phyloP scores from a whole-genome alignment of 2,113 vertebrate genomes.

The Datnioides undecimradiatus region DNA sequence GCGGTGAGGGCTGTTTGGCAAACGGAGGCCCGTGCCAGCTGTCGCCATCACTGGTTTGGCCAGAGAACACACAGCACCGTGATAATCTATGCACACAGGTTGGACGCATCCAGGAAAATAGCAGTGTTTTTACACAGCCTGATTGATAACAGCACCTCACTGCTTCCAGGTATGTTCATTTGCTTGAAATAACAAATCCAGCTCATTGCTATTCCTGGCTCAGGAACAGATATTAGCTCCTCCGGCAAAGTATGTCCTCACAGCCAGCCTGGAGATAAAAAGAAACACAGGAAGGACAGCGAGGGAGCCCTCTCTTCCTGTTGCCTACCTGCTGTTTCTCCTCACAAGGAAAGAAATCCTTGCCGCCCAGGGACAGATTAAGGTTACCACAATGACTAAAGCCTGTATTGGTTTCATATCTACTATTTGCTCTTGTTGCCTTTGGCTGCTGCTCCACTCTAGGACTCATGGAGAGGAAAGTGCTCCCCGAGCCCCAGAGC shows the following conservation, averaged over 20 bases:
- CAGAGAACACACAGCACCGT: conserved; percentile 43
- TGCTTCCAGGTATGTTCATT: conserved; percentile 48
- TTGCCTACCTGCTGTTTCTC: conserved; percentile 38
- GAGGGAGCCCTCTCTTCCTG: conserved; percentile 22
- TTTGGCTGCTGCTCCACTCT: conserved; percentile 59
- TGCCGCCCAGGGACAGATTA: conserved; percentile 68
- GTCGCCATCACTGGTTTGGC: conserved; percentile 57
- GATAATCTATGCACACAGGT: conserved; percentile 52
- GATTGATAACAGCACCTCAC: conserved; percentile 41
- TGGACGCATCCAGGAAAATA: conserved; percentile 32
- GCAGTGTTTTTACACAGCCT: conserved; percentile 7
- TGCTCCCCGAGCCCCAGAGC: conserved; percentile 63
- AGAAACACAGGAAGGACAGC: conserved; percentile 15
- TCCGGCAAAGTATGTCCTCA: conserved; percentile 32
- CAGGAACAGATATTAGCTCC: conserved; percentile 36
- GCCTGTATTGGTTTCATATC: conserved; percentile 57
- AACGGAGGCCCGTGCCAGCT: conserved; percentile 53
- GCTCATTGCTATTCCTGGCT: conserved; percentile 54
- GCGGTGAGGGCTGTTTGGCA: conserved; percentile 19
- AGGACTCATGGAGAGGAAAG: conserved; percentile 56
- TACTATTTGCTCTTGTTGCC: conserved; percentile 50
- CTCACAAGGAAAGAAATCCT: conserved; percentile 35
- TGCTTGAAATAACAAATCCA: conserved; percentile 49
- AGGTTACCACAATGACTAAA: conserved; percentile 48
- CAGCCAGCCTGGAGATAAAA: conserved; percentile 37